Percentiles rank a stretch among this genome's conserved stretches.
phyloP scores from a whole-genome alignment of 2,797 vertebrate species.

The Notoglanidium macrostoma region DNA sequence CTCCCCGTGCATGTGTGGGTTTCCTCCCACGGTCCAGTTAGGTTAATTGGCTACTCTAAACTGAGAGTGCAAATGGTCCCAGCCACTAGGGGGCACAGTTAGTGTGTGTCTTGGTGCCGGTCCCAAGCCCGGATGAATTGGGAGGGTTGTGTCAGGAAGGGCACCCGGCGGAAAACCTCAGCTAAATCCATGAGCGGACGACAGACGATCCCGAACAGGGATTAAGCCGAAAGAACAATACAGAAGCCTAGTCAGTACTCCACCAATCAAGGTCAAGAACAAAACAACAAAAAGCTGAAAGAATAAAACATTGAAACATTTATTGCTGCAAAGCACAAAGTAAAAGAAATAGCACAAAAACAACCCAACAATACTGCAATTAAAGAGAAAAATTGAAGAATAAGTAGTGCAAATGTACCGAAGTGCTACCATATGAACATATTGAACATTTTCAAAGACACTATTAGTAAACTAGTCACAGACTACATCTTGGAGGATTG shows the following conservation, averaged over 20 bases:
- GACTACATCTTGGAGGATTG: background rate
- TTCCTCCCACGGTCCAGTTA: too few species aligned
- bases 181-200: too few species aligned
- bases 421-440: background rate
- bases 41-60: too few species aligned
- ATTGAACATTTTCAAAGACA: background rate
- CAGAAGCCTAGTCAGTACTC: background rate
- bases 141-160: too few species aligned
- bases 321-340: conserved; percentile 1
- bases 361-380: background rate
- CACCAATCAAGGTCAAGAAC: background rate
- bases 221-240: too few species aligned
- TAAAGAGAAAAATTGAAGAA: background rate
- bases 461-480: background rate
- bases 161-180: too few species aligned
- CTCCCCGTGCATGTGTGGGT: too few species aligned
- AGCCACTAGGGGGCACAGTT: too few species aligned
- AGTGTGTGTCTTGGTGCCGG: too few species aligned
- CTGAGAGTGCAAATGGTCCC: too few species aligned
- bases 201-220: too few species aligned
- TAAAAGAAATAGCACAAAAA: background rate
- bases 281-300: background rate
- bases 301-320: background rate
- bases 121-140: too few species aligned
- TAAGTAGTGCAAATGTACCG: background rate